Evolutionary conservation across 2,113 vertebrate species (phyloP).

Genomic region (Oenanthe oenanthe): DNA sequence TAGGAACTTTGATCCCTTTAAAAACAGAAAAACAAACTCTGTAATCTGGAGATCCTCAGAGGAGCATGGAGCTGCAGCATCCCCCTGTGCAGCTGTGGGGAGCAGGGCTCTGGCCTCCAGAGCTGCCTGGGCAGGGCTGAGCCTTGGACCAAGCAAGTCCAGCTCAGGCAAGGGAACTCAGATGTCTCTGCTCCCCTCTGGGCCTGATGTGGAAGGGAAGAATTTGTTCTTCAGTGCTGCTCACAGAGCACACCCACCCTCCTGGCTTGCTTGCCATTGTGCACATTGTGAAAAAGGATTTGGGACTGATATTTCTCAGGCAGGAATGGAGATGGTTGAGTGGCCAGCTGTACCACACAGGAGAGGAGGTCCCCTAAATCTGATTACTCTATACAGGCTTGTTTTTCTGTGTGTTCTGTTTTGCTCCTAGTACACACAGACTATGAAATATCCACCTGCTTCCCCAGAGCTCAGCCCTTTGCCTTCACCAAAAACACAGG

Average conservation of each 20-base stretch:
- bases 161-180: accelerated
- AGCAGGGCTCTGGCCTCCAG: accelerated
- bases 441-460: background rate
- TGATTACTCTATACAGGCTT: background rate
- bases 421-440: background rate
- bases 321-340: background rate
- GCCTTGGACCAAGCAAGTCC: background rate
- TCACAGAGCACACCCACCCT: background rate
- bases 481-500: background rate
- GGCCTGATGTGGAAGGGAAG: accelerated
- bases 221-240: background rate
- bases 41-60: conserved; percentile 24
- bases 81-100: accelerated
- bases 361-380: background rate
- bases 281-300: background rate
- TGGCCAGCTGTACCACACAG: background rate
- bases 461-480: conserved; percentile 1
- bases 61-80: background rate
- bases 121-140: accelerated
- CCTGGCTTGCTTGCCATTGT: accelerated
- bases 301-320: background rate
- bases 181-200: background rate
- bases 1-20: conserved; percentile 58
- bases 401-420: background rate
- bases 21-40: conserved; percentile 41